Percentiles rank a stretch among this genome's conserved stretches.
phyloP scores from a whole-genome alignment of 2,888 invertebrate species.

The Caenorhabditis angaria region DNA sequence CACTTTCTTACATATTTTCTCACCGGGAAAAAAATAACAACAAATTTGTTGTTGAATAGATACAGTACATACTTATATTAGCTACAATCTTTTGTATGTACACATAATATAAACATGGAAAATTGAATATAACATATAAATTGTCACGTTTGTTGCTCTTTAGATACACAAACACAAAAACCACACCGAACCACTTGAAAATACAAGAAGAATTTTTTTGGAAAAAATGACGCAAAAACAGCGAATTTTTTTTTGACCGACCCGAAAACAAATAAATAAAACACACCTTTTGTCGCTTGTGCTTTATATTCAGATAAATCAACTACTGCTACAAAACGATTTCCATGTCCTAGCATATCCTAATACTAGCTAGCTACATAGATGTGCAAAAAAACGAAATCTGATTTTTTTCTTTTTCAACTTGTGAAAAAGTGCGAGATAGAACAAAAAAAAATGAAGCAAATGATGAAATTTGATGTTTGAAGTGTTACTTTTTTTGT shows the following conservation, averaged over 20 bases:
- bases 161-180: too few species aligned
- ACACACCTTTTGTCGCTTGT: not conserved
- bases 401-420: not conserved
- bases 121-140: too few species aligned
- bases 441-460: not conserved
- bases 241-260: slow-evolving; percentile 7
- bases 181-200: not conserved
- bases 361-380: not conserved
- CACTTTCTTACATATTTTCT: too few species aligned
- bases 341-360: not conserved
- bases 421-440: not conserved
- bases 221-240: slow-evolving; percentile 6
- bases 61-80: too few species aligned
- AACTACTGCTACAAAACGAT: not conserved
- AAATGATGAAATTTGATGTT: not conserved
- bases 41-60: too few species aligned
- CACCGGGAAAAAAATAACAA: too few species aligned
- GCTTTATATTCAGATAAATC: not conserved
- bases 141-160: not conserved
- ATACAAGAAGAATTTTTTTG: not conserved
- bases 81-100: too few species aligned
- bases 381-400: not conserved
- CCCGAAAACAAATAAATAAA: not conserved
- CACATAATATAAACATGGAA: too few species aligned
- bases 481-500: not conserved